Evolutionary conservation across 2,888 invertebrate species (phyloP).

Genomic region (Isoperla grammatica): DNA sequence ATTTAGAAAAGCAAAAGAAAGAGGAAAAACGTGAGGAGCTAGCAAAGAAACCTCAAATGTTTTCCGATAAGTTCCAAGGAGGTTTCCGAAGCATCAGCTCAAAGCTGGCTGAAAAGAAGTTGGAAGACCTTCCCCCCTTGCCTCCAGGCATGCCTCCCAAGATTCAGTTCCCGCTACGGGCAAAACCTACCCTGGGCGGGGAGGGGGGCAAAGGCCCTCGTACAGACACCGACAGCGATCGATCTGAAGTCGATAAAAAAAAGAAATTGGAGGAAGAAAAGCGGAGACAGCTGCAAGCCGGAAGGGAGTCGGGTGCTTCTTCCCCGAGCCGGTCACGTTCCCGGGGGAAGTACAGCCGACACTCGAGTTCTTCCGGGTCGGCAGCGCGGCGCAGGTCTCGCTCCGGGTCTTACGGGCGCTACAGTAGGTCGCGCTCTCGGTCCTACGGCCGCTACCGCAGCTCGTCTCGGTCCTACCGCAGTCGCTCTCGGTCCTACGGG

Average conservation of each 20-base stretch:
- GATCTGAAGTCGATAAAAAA: constrained; percentile 41
- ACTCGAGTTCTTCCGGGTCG: constrained; percentile 38
- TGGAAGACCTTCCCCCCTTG: constrained; percentile 44
- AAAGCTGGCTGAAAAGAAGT: constrained; percentile 35
- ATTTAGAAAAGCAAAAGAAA: constrained; percentile 26
- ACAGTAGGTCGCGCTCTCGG: constrained; percentile 39
- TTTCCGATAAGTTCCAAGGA: constrained; percentile 29
- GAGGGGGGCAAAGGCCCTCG: constrained; percentile 40
- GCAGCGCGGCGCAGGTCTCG: constrained; percentile 29
- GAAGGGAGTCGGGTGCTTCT: constrained; percentile 48
- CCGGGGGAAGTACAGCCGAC: constrained; percentile 45
- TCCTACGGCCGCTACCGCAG: constrained; percentile 51
- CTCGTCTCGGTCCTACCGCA: constrained; percentile 41
- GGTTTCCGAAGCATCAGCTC: constrained; percentile 29
- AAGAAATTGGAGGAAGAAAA: constrained; percentile 38
- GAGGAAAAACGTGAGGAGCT: constrained; percentile 25
- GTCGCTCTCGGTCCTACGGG: constrained; percentile 42
- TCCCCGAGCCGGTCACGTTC: constrained; percentile 59
- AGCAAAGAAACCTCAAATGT: constrained; percentile 27
- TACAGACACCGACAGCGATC: constrained; percentile 43
- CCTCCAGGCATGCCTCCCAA: constrained; percentile 51
- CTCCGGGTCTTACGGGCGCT: constrained; percentile 30
- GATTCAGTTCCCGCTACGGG: constrained; percentile 36
- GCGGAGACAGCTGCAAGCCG: no score
- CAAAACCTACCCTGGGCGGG: background rate